Evolutionary conservation across 2,797 vertebrate genomes (phyloP), one percentile per base, ranked within the genome.

Genomic region (Furcifer pardalis): DNA sequence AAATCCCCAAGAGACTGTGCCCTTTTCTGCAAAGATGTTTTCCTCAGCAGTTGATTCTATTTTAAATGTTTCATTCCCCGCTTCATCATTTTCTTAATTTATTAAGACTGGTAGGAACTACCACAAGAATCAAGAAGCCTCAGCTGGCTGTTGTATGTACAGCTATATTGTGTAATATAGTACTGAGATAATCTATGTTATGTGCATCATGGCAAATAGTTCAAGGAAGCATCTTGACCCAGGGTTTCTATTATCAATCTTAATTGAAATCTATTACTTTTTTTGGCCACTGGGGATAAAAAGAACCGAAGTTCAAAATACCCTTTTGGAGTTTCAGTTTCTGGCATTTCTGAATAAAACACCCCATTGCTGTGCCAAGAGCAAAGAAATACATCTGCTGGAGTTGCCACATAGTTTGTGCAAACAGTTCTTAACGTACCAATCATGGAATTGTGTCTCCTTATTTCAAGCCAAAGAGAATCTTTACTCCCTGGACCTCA

Each of bases 191-290:
- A 46, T 84, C 72, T 88, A 85, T 91, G 91, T 90, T 93, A 91
- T 90, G 87, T 89, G 85, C 85, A 86, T 91, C 85, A 80, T 89
- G 89, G 92, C 93, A 95, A 95, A 94, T 2, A 95, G 79, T 92
- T 91, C 85, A 82, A 89, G 85, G 89, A 92, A 92, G 94, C 94
- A 95, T 96, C 95, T 96, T 96, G 95, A 96, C 94, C 95, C 87
- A 93, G 91, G 90, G 90, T 91, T 94, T 7, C 91, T 68, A 95
- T 96, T 96, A 90, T 87, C 59, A 30, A 80, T 93, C 92, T 92
- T 94, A 95, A 96, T 94, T 94, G 94, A 82, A 86, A 49, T 37
- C 35, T 37, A 56, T 86, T 86, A 77, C 52, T 17, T 42, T 63
- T 52, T 75, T 21, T 37, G 27, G 1, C 66, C 35, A 1, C 44